Conservation (phyloP, 2,113 vertebrate species). For the Hypocryptadius cinnamomeus region DNA sequence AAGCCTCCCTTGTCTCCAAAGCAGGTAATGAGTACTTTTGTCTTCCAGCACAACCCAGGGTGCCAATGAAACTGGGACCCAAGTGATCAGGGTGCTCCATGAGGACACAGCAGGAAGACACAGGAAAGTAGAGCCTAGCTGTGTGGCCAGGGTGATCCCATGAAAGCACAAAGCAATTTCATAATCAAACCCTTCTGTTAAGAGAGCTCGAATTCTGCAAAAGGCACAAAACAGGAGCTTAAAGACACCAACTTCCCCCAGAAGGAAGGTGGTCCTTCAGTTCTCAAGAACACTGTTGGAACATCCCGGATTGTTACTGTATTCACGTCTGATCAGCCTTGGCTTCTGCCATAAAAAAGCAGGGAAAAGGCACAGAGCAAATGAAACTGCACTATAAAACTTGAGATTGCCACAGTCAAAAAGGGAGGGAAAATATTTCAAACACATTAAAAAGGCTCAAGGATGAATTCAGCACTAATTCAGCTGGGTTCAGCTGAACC, state of each 20-base stretch:
- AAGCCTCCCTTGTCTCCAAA: background rate
- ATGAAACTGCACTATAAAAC: background rate
- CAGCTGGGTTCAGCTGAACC: background rate
- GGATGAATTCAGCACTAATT: background rate
- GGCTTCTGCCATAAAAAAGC: conserved; percentile 23
- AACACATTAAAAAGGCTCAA: background rate
- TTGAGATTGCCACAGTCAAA: background rate
- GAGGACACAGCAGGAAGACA: background rate
- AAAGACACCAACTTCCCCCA: background rate
- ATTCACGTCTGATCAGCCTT: background rate
- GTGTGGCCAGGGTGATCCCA: background rate
- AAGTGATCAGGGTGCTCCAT: background rate
- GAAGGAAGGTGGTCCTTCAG: background rate
- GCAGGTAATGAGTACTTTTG: background rate
- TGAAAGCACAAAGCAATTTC: background rate
- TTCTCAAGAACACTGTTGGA: background rate
- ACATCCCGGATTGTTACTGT: background rate
- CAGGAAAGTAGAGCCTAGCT: background rate
- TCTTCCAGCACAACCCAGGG: background rate
- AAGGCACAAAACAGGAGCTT: background rate
- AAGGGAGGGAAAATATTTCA: background rate
- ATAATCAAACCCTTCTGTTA: background rate
- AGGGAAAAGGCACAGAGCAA: conserved; percentile 60
- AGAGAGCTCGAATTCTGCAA: background rate
- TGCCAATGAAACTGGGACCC: background rate